Evolutionary conservation across 2,113 vertebrate species (phyloP).

Genomic region (Oostethus manadensis): DNA sequence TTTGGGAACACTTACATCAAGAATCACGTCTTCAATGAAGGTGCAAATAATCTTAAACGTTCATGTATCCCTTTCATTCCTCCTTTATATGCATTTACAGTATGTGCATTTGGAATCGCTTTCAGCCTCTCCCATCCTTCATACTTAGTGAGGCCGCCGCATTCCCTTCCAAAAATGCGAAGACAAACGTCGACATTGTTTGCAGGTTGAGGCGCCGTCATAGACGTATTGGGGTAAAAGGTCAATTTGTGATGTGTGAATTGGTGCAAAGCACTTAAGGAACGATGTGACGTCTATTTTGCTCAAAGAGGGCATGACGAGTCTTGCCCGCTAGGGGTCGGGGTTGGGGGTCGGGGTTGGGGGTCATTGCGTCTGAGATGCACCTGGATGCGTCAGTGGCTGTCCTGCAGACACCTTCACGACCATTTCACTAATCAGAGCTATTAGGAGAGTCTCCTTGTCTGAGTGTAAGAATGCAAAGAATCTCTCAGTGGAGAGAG

Average conservation of each 20-base stretch:
- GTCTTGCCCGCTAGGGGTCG: constrained; percentile 32
- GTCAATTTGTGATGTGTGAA: constrained; percentile 6
- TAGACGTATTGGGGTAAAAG: not conserved
- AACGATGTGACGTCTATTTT: constrained; percentile 15
- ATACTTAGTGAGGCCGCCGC: too few relatives aligned
- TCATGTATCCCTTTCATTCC: too few relatives aligned
- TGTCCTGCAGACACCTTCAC: constrained; percentile 32
- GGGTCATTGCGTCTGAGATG: constrained; percentile 26
- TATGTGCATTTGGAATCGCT: too few relatives aligned
- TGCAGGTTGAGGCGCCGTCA: not conserved
- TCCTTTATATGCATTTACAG: too few relatives aligned
- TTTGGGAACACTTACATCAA: too few relatives aligned
- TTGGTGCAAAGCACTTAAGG: constrained; percentile 2
- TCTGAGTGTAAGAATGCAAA: constrained; percentile 51
- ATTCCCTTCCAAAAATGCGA: not conserved
- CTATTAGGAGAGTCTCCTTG: constrained; percentile 56
- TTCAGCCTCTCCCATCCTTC: too few relatives aligned
- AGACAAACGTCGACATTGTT: not conserved
- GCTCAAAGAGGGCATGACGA: constrained; percentile 27
- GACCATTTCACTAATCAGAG: constrained; percentile 56
- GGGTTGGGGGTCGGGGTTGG: too few relatives aligned
- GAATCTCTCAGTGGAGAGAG: constrained; percentile 59
- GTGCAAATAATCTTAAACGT: too few relatives aligned
- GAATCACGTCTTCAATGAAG: too few relatives aligned
- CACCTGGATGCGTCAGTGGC: constrained; percentile 56